A percentile compares a stretch with the other conserved stretches of the same genome.
phyloP scores from a whole-genome alignment of 2,797 vertebrate genomes.

The Labeo calbasu region DNA sequence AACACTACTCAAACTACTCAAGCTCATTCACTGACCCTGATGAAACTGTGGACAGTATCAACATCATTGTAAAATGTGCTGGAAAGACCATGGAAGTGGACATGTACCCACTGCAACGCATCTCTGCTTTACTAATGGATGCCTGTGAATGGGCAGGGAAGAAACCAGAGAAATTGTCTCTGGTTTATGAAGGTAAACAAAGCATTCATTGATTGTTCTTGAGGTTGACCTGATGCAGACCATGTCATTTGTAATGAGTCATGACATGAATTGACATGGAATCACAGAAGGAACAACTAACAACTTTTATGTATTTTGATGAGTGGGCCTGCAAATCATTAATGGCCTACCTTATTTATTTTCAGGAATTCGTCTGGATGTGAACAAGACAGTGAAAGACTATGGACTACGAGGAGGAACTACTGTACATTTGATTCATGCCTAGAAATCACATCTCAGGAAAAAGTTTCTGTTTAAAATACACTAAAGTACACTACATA shows the following conservation, averaged over 20 bases:
- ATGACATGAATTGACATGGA: not conserved
- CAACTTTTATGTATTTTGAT: not conserved
- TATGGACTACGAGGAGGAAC: constrained; percentile 29
- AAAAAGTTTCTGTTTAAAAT: not conserved
- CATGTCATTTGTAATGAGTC: not conserved
- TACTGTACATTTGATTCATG: not conserved
- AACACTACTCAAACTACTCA: no score
- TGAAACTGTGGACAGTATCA: constrained; percentile 15
- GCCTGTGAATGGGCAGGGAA: not conserved
- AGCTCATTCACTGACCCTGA: not conserved
- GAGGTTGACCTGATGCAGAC: not conserved
- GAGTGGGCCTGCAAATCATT: not conserved
- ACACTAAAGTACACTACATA: not conserved
- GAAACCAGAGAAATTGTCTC: constrained; percentile 36
- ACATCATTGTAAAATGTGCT: constrained; percentile 35
- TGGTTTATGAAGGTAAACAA: constrained; percentile 38
- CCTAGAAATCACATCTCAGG: not conserved
- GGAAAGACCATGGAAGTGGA: constrained; percentile 9
- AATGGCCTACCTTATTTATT: not conserved
- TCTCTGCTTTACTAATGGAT: constrained; percentile 13
- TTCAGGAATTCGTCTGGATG: constrained; percentile 11
- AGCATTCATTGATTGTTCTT: not conserved
- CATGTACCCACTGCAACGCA: constrained; percentile 41
- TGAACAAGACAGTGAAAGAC: not conserved
- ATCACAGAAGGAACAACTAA: not conserved